Evolutionary conservation across 2,113 vertebrate species (phyloP).

Genomic region (Mungos mungo): DNA sequence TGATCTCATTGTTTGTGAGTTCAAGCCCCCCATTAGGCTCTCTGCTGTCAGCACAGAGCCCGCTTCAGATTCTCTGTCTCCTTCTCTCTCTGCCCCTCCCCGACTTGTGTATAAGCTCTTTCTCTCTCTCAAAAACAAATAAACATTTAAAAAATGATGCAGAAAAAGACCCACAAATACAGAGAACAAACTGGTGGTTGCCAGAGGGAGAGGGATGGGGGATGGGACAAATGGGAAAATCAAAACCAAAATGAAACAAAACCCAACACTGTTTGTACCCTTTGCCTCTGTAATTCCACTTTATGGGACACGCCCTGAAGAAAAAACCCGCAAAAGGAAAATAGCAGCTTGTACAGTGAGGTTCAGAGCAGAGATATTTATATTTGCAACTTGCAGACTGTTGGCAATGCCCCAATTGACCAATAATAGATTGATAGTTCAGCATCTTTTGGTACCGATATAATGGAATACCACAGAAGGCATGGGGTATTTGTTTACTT

Average conservation of each 20-base stretch:
- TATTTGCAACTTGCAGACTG: background rate
- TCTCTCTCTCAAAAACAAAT: too few relatives aligned
- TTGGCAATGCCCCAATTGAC: background rate
- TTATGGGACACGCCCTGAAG: background rate
- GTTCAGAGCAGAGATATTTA: background rate
- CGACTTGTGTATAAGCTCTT: too few relatives aligned
- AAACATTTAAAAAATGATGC: background rate
- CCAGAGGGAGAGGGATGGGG: background rate
- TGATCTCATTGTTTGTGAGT: too few relatives aligned
- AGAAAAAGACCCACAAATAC: background rate
- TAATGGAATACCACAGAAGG: background rate
- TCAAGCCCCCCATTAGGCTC: too few relatives aligned
- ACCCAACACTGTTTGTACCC: background rate
- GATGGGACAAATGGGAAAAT: background rate
- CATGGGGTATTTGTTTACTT: background rate
- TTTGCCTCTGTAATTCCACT: background rate
- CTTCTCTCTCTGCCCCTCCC: too few relatives aligned
- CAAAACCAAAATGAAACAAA: background rate
- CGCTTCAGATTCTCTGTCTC: too few relatives aligned
- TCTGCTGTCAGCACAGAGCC: too few relatives aligned
- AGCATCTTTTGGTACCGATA: background rate
- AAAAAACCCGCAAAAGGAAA: constrained; percentile 27
- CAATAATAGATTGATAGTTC: background rate
- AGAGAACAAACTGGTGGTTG: background rate
- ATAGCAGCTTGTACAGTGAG: background rate